phyloP scores from a whole-genome alignment of 2,888 invertebrate species.

The Ormyrus labotus region DNA sequence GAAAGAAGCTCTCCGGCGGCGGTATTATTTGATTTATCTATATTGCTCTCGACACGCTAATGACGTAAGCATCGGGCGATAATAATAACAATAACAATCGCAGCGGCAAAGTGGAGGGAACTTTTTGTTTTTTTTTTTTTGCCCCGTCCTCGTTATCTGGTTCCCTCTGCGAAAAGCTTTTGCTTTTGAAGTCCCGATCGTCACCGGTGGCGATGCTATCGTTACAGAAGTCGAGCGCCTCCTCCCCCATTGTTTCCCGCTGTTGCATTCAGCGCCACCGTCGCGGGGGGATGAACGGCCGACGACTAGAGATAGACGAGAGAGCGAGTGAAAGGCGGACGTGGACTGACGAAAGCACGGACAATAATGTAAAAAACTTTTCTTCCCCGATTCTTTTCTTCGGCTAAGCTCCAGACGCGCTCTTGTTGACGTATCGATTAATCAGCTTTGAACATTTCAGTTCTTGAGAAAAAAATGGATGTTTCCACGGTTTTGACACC shows the following conservation, averaged over 20 bases:
- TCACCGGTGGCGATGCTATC: slow-evolving; percentile 59
- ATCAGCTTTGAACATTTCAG: no score
- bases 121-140: slow-evolving; percentile 35
- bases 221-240: slow-evolving; percentile 61
- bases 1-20: slow-evolving; percentile 60
- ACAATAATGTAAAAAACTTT: no score
- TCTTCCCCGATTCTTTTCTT: no score
- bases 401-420: no score
- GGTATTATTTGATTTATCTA: slow-evolving; percentile 68
- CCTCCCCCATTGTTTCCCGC: slow-evolving; percentile 61
- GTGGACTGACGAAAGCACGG: neutral
- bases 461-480: no score
- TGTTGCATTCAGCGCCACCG: slow-evolving; percentile 55
- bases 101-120: slow-evolving; percentile 56
- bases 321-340: slow-evolving; percentile 41
- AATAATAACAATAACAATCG: slow-evolving; percentile 61
- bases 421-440: no score
- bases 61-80: slow-evolving; percentile 64
- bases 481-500: no score
- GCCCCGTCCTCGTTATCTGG: slow-evolving; percentile 8
- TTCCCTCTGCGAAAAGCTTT: slow-evolving; percentile 1
- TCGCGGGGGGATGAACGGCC: neutral
- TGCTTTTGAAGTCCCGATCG: slow-evolving; percentile 59
- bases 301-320: neutral
- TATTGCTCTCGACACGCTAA: slow-evolving; percentile 62